Conservation (phyloP, 2,888 invertebrate genomes). For the Melinopterus prodromus region DNA sequence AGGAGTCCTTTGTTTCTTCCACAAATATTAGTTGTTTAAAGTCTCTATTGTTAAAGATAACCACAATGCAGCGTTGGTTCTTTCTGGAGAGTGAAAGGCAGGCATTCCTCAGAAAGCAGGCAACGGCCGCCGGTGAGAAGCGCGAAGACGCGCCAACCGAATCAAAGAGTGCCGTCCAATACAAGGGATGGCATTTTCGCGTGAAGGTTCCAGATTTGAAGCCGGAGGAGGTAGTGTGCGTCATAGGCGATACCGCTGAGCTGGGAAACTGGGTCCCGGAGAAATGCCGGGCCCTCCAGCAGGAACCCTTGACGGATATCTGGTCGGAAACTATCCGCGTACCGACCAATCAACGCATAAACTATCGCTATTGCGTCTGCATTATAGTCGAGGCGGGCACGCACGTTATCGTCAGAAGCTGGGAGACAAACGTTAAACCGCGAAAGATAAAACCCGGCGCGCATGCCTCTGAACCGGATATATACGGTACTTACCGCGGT, state of each 20-base stretch:
- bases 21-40: too few relatives aligned
- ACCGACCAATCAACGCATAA: slow-evolving; percentile 72
- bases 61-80: slow-evolving; percentile 72
- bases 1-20: neutral
- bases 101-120: slow-evolving; percentile 36
- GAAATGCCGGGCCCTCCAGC: slow-evolving; percentile 65
- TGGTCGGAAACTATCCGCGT: slow-evolving; percentile 74
- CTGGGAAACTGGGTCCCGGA: slow-evolving; percentile 78
- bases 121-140: slow-evolving; percentile 27
- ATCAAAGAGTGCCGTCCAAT: neutral
- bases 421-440: slow-evolving; percentile 82
- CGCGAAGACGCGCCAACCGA: slow-evolving; percentile 39
- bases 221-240: slow-evolving; percentile 70
- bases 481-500: slow-evolving; percentile 73
- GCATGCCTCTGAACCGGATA: slow-evolving; percentile 41
- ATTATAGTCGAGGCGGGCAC: slow-evolving; percentile 69
- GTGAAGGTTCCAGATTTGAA: slow-evolving; percentile 64
- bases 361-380: slow-evolving; percentile 82
- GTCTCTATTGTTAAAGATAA: neutral
- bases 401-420: slow-evolving; percentile 72
- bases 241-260: slow-evolving; percentile 73
- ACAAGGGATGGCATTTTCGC: slow-evolving; percentile 63
- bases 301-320: slow-evolving; percentile 62
- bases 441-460: slow-evolving; percentile 63
- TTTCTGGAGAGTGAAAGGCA: slow-evolving; percentile 66